Percentiles rank a stretch among this genome's conserved stretches.
phyloP scores from a whole-genome alignment of 2,797 vertebrate species.

The Semotilus atromaculatus region DNA sequence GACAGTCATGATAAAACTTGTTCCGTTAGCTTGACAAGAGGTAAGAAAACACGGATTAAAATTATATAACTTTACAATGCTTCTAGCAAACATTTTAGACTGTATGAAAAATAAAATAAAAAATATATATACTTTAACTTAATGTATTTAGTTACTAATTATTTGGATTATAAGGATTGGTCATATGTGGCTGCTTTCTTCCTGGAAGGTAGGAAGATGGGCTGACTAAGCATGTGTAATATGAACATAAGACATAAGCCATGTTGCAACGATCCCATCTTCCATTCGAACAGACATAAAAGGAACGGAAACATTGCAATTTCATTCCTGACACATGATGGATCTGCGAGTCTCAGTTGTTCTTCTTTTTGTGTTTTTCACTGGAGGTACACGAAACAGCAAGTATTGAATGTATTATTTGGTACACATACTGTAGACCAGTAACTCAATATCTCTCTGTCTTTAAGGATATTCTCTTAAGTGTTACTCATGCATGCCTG shows the following conservation, averaged over 20 bases:
- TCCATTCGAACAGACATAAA: not conserved
- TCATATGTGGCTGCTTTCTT: not conserved
- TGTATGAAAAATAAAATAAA: not conserved
- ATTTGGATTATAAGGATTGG: not conserved
- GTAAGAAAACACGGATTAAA: not conserved
- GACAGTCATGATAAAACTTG: not conserved
- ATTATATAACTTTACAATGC: not conserved
- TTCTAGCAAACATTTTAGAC: not conserved
- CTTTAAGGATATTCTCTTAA: slow-evolving; percentile 6
- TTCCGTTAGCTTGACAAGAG: not conserved
- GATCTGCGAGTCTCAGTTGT: not conserved
- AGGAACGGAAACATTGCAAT: not conserved
- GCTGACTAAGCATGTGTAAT: not conserved
- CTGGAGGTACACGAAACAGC: not conserved
- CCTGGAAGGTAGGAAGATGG: not conserved
- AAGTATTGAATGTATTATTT: not conserved
- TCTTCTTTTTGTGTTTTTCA: not conserved
- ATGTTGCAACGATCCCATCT: not conserved
- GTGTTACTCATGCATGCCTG: not conserved
- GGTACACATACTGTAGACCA: not conserved
- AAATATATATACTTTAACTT: not conserved
- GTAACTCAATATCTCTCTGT: not conserved
- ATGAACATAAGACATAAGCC: not conserved
- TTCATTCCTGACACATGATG: not conserved
- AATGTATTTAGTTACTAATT: not conserved